Conservation (phyloP, 1,140 invertebrate genomes). For the Latrodectus geometricus region DNA sequence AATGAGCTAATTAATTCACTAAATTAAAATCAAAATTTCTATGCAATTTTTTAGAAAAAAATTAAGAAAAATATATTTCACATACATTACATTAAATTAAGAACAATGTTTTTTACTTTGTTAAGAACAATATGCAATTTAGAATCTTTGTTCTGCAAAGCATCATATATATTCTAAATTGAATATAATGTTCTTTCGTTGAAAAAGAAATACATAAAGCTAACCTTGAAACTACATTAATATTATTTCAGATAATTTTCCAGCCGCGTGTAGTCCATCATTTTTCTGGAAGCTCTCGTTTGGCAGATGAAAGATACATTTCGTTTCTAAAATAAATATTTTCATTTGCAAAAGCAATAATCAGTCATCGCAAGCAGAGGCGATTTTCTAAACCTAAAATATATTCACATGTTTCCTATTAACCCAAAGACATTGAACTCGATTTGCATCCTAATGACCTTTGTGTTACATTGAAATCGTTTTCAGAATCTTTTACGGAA, state of each 20-base stretch:
- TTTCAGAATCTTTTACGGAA: not conserved
- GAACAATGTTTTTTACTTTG: no score
- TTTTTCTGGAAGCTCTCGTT: not conserved
- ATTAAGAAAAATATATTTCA: no score
- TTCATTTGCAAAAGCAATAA: not conserved
- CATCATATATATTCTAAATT: no score
- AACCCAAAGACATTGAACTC: slow-evolving; percentile 44
- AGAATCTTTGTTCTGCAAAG: no score
- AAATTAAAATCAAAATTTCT: no score
- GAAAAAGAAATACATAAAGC: not conserved
- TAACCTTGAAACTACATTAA: not conserved
- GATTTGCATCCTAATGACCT: slow-evolving; percentile 24
- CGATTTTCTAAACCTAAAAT: not conserved
- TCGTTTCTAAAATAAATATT: not conserved
- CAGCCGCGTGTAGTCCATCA: no score
- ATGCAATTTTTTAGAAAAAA: no score
- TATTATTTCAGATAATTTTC: no score
- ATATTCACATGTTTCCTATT: slow-evolving; percentile 26
- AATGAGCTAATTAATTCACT: no score
- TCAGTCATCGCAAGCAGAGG: not conserved
- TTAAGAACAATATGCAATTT: no score
- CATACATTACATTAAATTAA: no score
- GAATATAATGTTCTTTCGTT: no score
- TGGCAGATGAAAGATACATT: not conserved
- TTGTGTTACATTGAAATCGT: not conserved